Conservation (phyloP, 2,797 vertebrate genomes). For the Liasis olivaceus region DNA sequence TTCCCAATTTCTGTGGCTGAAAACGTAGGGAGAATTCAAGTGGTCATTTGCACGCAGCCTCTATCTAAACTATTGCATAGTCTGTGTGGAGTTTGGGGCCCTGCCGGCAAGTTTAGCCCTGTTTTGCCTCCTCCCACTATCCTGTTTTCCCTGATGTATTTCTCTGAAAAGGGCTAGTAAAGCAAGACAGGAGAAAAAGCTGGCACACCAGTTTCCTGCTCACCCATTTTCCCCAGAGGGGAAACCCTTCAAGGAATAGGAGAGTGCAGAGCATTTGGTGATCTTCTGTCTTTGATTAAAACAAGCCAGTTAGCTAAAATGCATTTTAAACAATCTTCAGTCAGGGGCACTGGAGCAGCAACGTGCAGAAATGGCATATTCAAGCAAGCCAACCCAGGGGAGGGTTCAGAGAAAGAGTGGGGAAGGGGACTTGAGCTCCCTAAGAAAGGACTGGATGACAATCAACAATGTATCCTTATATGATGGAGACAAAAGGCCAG, state of each 20-base stretch:
- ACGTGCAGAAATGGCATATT: neutral
- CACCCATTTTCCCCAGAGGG: neutral
- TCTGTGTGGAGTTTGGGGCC: neutral
- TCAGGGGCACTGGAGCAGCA: neutral
- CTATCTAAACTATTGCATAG: neutral
- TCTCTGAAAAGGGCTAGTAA: neutral
- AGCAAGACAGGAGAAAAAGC: neutral
- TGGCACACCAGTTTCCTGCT: neutral
- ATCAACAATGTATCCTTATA: slow-evolving; percentile 58
- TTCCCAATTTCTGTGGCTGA: neutral
- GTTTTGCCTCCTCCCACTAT: neutral
- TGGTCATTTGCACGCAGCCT: neutral
- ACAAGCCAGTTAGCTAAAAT: neutral
- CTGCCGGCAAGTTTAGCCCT: neutral
- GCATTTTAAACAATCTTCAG: neutral
- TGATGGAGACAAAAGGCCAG: slow-evolving; percentile 66
- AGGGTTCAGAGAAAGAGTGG: neutral
- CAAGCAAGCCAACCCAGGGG: neutral
- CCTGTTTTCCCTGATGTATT: neutral
- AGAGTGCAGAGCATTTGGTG: neutral
- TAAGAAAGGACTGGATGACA: slow-evolving; percentile 63
- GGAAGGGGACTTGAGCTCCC: slow-evolving; percentile 32
- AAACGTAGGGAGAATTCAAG: neutral
- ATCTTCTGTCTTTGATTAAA: neutral
- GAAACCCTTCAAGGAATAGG: neutral